Evolutionary conservation across 1,140 invertebrate species (phyloP), one percentile per base, ranked within the genome.

Genomic region (Drosophila watanabei): DNA sequence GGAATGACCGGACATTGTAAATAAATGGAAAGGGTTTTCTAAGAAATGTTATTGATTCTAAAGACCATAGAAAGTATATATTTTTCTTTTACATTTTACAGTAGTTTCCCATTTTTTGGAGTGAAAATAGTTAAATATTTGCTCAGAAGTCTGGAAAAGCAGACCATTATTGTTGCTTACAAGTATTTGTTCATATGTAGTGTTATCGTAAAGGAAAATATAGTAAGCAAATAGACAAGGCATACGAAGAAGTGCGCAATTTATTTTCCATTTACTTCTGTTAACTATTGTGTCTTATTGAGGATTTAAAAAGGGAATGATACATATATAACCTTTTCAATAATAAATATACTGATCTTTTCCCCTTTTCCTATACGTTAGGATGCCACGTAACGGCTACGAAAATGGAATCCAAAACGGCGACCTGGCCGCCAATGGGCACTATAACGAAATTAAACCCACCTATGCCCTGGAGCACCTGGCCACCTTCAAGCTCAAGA

Each of bases 401-500:
- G 85, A 90, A 39, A 90, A 87, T 83, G 83, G 82, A 54, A 49
- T 70, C 20, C 56, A 61, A n/a, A 63, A 68, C 43, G 79, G 56
- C 62, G 57, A 64, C 20, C 56, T 51, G 14, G 18, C 56, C 33
- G 32, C 51, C 33, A 69, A 66, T 39, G 86, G 61, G 16, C 70
- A 61, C 14, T 69, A 80, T 39, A 61, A 76, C 4, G 79, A 86
- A n/a, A 75, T 69, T 43, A 92, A 92, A 52, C 91, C 91, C n/a
- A 92, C 88, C 6, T 92, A 92, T 71, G 88, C 91, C 10, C 59
- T 92, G 73, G 88, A 91, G 52, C 91, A 92, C 49, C 76, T 92
- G 76, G 91, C 88, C 46, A 92, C 91, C 5, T 92, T 92, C 48
- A 92, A 92, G 56, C 56, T 92, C 18, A 92, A 92, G 56, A 89